These are phyloP conservation scores for Haplochromis burtoni DNA, from an alignment of 2,113 vertebrate genomes.

Conservation along the genomic window DNA sequence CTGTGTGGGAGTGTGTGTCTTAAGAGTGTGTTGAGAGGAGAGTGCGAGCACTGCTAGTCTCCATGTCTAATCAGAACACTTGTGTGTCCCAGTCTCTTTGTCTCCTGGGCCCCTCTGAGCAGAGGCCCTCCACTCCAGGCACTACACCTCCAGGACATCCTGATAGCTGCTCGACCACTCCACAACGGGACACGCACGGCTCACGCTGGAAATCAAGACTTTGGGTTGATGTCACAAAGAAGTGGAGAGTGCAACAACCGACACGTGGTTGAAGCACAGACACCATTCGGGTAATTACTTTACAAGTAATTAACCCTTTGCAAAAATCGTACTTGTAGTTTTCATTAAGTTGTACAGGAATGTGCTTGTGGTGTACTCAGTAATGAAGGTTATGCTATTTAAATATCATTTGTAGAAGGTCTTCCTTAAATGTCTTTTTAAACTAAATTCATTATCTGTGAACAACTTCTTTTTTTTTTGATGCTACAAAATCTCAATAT, in stretches of 20 bases:
- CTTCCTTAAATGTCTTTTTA: not conserved
- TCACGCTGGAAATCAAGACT: not conserved
- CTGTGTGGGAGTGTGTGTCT: slow-evolving; percentile 49
- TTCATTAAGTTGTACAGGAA: not conserved
- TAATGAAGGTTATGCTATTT: not conserved
- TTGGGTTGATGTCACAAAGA: not conserved
- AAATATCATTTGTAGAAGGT: not conserved
- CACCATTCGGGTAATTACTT: not conserved
- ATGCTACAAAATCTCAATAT: too few relatives aligned
- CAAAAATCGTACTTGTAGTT: not conserved
- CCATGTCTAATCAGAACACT: slow-evolving; percentile 72
- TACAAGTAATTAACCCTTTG: not conserved
- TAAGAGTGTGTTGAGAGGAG: slow-evolving; percentile 71
- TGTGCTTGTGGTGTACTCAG: not conserved
- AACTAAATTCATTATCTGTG: not conserved
- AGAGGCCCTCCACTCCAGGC: slow-evolving; percentile 37
- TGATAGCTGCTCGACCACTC: slow-evolving; percentile 27
- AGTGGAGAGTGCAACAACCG: not conserved
- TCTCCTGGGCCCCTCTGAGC: slow-evolving; percentile 61
- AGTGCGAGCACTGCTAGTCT: slow-evolving; percentile 49
- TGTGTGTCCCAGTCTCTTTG: slow-evolving; percentile 71
- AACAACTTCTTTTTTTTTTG: not conserved
- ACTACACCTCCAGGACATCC: slow-evolving; percentile 32
- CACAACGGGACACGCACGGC: not conserved
- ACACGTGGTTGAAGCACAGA: not conserved